Base-by-base conservation (phyloP, 2,888 invertebrate species). In the Drosophila nigritarsus region DNA sequence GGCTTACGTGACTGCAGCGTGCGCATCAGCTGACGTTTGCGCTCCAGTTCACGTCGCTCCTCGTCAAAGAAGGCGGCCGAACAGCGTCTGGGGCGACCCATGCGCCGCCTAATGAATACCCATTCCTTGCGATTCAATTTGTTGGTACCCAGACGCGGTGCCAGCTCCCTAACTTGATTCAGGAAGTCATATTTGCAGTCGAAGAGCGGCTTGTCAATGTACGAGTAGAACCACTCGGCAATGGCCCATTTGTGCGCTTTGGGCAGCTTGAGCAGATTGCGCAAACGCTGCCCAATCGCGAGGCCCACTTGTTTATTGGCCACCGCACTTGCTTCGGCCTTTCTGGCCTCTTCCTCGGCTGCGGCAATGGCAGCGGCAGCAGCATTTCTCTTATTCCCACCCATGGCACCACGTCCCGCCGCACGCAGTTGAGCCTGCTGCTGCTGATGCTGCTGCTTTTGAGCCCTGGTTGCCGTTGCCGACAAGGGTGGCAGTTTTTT, bases 241-340 rank as follows among this genome's bases (percentile, higher is more conserved):
- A 98, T 99, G 11, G 99, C 99, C 98, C 99, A 99, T 93, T 98
- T 98, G 92, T 99, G 99, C 6, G 99, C 99, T 94, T 99, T 99
- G 0, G 99, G 99, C 77, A 99, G 94, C 93, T 99, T 99, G 6
- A 99, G 94, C 36, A 99, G 94, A 94, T 99, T 99, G 78, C 98
- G 94, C 69, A 98, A 94, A 78, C 98, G 94, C 94, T 97, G 95
- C 2, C 98, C 98, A 84, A 98, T 97, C 87, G 96, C 95, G 90
- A 99, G 98, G 0, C 98, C 98, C 81, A 97, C 95, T 92, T 96
- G 97, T 71, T 97, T 95, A 92, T 98, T 98, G 24, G 96, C 96
- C 24, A 96, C 94, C 38, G 94, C 58, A 27, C 83, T 79, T 0
- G 68, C 96, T 24, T 96, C 95, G 38, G 93, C 55, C 5, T 89